Evolutionary conservation across 2,113 vertebrate species (phyloP).

Genomic region (Capreolus pygargus): DNA sequence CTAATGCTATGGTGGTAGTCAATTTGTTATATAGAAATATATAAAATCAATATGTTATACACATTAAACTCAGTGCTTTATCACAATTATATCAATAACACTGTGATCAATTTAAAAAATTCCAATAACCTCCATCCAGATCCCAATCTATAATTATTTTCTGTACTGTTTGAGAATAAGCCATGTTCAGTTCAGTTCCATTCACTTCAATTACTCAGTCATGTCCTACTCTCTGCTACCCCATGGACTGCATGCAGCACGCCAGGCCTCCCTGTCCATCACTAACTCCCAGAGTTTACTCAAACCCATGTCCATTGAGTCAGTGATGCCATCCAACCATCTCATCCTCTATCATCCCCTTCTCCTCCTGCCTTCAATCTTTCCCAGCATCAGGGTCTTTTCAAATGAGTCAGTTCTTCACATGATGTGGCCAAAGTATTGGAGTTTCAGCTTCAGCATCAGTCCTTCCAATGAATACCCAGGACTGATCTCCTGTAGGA

Average conservation of each 20-base stretch:
- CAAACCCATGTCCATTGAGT: not conserved
- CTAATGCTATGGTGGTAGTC: not conserved
- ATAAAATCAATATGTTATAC: not conserved
- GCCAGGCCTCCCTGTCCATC: not conserved
- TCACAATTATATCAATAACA: not conserved
- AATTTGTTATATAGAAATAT: not conserved
- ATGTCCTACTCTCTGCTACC: not conserved
- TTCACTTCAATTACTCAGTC: not conserved
- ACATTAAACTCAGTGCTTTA: not conserved
- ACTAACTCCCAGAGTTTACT: not conserved
- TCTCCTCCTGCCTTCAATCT: not conserved
- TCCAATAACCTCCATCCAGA: not conserved
- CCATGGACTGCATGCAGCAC: not conserved
- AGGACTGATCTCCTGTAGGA: not conserved
- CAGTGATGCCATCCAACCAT: not conserved
- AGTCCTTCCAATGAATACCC: not conserved
- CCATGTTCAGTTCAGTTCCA: not conserved
- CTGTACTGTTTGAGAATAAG: not conserved
- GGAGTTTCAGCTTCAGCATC: not conserved
- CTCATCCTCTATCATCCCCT: not conserved
- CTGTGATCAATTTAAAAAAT: not conserved
- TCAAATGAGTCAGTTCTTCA: not conserved
- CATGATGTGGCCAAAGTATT: not conserved
- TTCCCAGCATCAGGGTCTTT: not conserved
- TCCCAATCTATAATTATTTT: not conserved